A percentile compares a stretch with the other conserved stretches of the same genome.
These are phyloP conservation scores for Pseudeuparius sepicola DNA, from an alignment of 2,888 invertebrate genomes.

Conservation along the genomic window DNA sequence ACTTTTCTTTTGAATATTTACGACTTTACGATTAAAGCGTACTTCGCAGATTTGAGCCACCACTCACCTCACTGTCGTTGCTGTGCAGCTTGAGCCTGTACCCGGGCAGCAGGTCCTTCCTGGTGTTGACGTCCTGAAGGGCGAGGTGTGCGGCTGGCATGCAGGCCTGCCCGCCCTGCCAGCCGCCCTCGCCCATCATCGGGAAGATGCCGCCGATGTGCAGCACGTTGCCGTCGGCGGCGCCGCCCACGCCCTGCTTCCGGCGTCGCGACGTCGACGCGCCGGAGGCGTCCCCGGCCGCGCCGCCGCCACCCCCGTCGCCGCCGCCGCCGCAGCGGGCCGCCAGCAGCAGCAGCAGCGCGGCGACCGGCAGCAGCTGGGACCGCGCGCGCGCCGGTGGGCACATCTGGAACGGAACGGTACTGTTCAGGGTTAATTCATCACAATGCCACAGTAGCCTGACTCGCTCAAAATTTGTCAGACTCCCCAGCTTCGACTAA, in stretches of 20 bases:
- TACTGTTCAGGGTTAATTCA: too few relatives aligned
- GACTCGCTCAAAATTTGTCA: too few relatives aligned
- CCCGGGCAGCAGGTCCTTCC: constrained; percentile 79
- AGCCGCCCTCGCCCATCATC: constrained; percentile 90
- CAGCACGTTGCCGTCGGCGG: constrained; percentile 51
- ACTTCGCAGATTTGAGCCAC: too few relatives aligned
- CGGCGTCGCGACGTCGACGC: constrained; percentile 20
- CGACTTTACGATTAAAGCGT: too few relatives aligned
- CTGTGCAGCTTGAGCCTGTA: constrained; percentile 85
- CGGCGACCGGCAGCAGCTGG: constrained; percentile 18
- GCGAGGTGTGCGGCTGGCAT: constrained; percentile 96
- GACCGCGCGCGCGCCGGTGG: too few relatives aligned
- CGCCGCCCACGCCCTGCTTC: constrained; percentile 20
- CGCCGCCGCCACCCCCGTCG: too few relatives aligned
- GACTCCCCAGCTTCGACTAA: too few relatives aligned
- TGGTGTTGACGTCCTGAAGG: constrained; percentile 88
- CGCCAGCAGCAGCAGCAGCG: constrained; percentile 19
- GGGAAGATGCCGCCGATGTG: constrained; percentile 98
- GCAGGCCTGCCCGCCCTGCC: constrained; percentile 98
- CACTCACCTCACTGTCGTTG: constrained; percentile 89
- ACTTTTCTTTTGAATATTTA: too few relatives aligned
- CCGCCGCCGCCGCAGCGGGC: constrained; percentile 4
- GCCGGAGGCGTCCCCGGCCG: constrained; percentile 7
- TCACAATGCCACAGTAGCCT: too few relatives aligned
- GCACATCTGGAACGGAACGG: too few relatives aligned